Evolutionary conservation across 2,113 vertebrate species (phyloP).

Genomic region (Eulemur macaco): DNA sequence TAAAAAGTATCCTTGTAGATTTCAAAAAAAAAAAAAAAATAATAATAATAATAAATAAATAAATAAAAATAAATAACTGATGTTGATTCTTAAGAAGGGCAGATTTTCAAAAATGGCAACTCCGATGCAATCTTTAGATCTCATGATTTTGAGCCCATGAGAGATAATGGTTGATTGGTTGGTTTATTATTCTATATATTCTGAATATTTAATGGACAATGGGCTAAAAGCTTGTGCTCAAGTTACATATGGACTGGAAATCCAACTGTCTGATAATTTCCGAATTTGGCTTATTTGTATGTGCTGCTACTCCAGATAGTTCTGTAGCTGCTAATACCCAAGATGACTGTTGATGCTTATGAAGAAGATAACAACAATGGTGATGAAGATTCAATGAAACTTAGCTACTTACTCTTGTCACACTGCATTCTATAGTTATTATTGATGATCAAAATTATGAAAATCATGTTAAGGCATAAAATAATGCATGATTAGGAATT

Average conservation of each 20-base stretch:
- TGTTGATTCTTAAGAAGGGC: not conserved
- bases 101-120: not conserved
- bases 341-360: not conserved
- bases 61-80: not conserved
- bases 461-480: not conserved
- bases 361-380: not conserved
- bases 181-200: not conserved
- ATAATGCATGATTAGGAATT: not conserved
- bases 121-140: not conserved
- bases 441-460: not conserved
- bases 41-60: too few species aligned
- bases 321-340: not conserved
- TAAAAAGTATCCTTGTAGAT: not conserved
- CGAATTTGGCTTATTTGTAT: not conserved
- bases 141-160: not conserved
- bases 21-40: not conserved
- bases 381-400: not conserved
- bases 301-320: not conserved
- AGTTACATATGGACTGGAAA: not conserved
- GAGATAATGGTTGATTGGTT: not conserved
- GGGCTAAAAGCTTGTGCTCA: not conserved
- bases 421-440: not conserved
- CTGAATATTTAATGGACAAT: not conserved
- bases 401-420: not conserved
- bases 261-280: not conserved